Conservation (phyloP, 2,113 vertebrate species). For the Zosterops hypoxanthus region DNA sequence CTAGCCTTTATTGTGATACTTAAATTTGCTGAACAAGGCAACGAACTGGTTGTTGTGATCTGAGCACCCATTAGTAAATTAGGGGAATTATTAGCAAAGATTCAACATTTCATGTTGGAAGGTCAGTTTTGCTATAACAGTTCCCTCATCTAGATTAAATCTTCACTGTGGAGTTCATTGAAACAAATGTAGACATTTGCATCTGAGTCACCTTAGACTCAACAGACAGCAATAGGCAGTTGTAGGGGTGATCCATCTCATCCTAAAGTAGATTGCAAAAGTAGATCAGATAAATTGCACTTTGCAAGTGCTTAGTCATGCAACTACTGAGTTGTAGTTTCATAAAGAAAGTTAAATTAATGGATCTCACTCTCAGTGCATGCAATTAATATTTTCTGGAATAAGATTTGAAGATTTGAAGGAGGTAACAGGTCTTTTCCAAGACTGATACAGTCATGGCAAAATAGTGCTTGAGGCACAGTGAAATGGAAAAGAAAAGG, state of each 20-base stretch:
- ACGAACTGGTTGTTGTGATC: background rate
- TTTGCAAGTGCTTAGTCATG: background rate
- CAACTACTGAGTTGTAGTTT: background rate
- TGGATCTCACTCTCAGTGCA: background rate
- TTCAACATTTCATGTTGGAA: background rate
- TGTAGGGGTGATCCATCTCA: background rate
- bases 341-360: background rate
- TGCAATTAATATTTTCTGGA: background rate
- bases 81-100: background rate
- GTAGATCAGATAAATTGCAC: background rate
- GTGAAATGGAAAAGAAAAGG: background rate
- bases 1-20: background rate
- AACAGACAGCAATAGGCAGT: background rate
- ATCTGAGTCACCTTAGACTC: background rate
- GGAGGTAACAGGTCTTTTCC: background rate
- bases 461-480: background rate
- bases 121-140: background rate
- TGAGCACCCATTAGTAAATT: conserved; percentile 5
- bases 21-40: conserved; percentile 8
- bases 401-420: background rate
- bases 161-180: background rate
- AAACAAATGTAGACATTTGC: background rate
- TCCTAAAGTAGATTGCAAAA: conserved; percentile 6
- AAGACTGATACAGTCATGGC: background rate
- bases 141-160: background rate